Conservation (phyloP, 2,888 invertebrate genomes). For the Ophonus ardosiacus region DNA sequence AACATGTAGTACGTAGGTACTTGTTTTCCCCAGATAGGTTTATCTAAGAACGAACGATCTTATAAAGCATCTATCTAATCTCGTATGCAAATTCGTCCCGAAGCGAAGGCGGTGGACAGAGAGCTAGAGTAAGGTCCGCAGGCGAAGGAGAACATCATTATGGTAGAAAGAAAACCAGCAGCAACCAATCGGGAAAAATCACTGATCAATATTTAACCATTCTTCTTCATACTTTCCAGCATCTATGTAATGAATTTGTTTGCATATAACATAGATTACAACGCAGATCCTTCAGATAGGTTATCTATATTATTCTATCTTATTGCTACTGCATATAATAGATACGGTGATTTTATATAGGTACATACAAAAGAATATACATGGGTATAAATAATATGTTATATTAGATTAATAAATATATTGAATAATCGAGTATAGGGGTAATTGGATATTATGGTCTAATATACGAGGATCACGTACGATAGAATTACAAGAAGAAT, state of each 20-base stretch:
- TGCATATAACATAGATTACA: neutral
- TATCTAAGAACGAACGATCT: conserved; percentile 51
- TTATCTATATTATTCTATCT: neutral
- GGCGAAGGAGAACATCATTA: conserved; percentile 11
- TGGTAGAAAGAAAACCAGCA: neutral
- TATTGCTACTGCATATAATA: neutral
- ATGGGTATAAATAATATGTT: too few species aligned
- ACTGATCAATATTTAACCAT: neutral
- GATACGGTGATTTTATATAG: neutral
- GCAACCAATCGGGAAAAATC: neutral
- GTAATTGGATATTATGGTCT: too few species aligned
- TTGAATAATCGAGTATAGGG: too few species aligned
- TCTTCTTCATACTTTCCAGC: neutral
- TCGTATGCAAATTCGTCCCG: conserved; percentile 41
- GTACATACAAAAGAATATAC: too few species aligned
- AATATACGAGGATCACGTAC: too few species aligned
- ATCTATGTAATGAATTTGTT: neutral
- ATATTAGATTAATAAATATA: too few species aligned
- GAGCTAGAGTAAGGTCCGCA: conserved; percentile 2
- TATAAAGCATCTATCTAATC: conserved; percentile 58
- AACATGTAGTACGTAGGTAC: conserved; percentile 45
- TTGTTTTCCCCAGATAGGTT: conserved; percentile 50
- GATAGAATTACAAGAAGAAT: too few species aligned
- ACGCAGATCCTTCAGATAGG: neutral
- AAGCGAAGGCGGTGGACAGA: conserved; percentile 40